phyloP scores from a whole-genome alignment of 2,797 vertebrate species.

The Takifugu rubripes region DNA sequence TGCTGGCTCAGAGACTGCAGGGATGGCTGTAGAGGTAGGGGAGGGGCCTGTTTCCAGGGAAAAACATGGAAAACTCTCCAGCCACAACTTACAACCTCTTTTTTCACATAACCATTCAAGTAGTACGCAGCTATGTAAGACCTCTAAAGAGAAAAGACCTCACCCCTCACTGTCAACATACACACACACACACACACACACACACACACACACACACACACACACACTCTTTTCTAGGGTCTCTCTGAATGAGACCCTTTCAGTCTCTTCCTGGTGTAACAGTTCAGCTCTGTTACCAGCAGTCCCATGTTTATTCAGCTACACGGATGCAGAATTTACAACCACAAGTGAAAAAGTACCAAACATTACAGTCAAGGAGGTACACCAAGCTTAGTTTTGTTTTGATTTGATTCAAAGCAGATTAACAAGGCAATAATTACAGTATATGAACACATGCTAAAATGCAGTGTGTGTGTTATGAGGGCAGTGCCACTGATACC shows the following conservation, averaged over 20 bases:
- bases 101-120: conserved; percentile 20
- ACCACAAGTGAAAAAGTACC: too few relatives aligned
- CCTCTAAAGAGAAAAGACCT: conserved; percentile 27
- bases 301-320: background rate
- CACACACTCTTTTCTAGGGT: conserved; percentile 22
- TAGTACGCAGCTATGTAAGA: conserved; percentile 34
- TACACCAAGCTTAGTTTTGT: too few relatives aligned
- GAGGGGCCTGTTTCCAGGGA: background rate
- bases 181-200: conserved; percentile 17
- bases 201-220: conserved; percentile 15
- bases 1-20: background rate
- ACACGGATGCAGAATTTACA: background rate
- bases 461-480: conserved; percentile 4
- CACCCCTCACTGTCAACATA: conserved; percentile 26
- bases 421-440: too few relatives aligned
- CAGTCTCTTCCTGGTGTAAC: conserved; percentile 18
- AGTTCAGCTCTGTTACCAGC: conserved; percentile 14
- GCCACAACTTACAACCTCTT: conserved; percentile 16
- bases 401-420: too few relatives aligned
- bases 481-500: conserved; percentile 16
- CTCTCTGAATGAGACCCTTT: conserved; percentile 52
- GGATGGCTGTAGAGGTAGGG: background rate
- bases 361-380: too few relatives aligned
- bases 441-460: too few relatives aligned
- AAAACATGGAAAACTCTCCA: conserved; percentile 18